A percentile compares a stretch with the other conserved stretches of the same genome.
phyloP scores from a whole-genome alignment of 2,113 vertebrate species.

The Hippolais icterina region DNA sequence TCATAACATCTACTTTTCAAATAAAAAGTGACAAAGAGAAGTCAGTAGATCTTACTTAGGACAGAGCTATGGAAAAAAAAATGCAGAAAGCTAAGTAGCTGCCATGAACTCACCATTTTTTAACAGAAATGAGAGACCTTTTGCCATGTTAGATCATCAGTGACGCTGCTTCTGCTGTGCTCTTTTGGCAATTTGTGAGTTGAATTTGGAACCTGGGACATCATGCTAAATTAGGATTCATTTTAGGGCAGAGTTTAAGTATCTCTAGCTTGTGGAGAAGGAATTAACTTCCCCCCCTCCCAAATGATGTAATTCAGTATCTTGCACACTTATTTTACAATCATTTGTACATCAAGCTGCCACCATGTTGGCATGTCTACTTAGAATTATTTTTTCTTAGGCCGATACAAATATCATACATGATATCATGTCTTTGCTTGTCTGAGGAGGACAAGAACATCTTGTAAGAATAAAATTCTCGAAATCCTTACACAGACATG shows the following conservation, averaged over 20 bases:
- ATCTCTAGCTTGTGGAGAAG: neutral
- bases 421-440: neutral
- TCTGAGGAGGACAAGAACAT: neutral
- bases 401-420: neutral
- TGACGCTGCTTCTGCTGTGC: neutral
- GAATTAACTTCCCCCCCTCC: neutral
- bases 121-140: neutral
- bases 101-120: neutral
- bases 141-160: neutral
- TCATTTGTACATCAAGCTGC: neutral
- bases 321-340: neutral
- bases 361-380: neutral
- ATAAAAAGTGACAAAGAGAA: neutral
- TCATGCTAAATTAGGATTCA: neutral
- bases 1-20: neutral
- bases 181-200: neutral
- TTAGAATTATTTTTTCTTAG: slow-evolving; percentile 5
- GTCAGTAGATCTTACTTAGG: neutral
- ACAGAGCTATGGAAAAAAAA: neutral
- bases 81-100: neutral
- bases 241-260: neutral
- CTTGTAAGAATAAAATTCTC: neutral
- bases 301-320: neutral
- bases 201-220: neutral
- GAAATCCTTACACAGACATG: neutral